Conservation (phyloP, 2,888 invertebrate genomes). For the Leptura quadrifasciata region DNA sequence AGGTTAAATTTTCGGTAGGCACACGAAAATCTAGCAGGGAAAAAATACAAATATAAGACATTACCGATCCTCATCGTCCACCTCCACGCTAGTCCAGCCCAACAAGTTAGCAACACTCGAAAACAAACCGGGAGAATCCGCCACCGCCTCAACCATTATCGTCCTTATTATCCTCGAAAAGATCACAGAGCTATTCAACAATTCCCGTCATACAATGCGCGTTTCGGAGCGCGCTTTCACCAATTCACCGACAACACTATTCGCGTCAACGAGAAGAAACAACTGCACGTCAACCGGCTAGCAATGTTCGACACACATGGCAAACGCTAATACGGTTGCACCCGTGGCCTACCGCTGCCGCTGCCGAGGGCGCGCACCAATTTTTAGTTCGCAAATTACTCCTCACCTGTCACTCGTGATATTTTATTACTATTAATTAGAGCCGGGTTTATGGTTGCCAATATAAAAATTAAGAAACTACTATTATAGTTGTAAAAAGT, state of each 20-base stretch:
- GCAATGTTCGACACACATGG: constrained; percentile 45
- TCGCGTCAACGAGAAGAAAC: constrained; percentile 46
- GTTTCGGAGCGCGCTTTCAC: constrained; percentile 12
- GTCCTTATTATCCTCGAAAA: not conserved
- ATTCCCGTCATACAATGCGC: not conserved
- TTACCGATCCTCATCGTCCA: constrained; percentile 68
- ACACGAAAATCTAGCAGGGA: not conserved
- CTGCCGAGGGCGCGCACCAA: constrained; percentile 15
- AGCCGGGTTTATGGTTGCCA: not conserved
- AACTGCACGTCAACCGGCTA: constrained; percentile 54
- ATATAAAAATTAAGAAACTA: constrained; percentile 24
- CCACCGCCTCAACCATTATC: constrained; percentile 56
- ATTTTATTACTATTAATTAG: constrained; percentile 10
- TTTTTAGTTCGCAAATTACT: not conserved
- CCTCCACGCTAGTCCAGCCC: constrained; percentile 60
- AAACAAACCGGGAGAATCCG: constrained; percentile 64
- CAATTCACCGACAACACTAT: not conserved
- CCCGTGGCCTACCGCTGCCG: too few relatives aligned
- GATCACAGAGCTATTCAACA: not conserved
- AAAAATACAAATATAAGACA: not conserved
- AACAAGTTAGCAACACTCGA: constrained; percentile 65
- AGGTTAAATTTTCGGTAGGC: not conserved
- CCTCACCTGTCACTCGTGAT: not conserved
- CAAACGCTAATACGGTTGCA: constrained; percentile 26
- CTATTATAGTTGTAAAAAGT: constrained; percentile 23